A percentile compares a stretch with the other conserved stretches of the same genome.
These are phyloP conservation scores for Paratrypauchen microcephalus DNA, from an alignment of 2,797 vertebrate species.

Conservation along the genomic window DNA sequence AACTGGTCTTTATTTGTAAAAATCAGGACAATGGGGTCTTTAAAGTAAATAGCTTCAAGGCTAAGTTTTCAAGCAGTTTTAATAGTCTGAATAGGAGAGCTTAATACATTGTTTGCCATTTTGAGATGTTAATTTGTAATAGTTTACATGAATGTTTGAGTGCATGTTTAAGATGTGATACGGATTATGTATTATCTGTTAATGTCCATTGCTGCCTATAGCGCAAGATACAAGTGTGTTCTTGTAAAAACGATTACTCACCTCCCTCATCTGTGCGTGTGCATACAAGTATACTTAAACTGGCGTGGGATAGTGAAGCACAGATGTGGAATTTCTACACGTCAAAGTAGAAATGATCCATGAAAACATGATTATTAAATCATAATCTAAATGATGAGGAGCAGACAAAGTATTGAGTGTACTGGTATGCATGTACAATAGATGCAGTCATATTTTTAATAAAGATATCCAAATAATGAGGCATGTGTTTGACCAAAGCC, in stretches of 20 bases:
- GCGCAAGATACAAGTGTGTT: constrained; percentile 28
- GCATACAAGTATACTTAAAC: constrained; percentile 27
- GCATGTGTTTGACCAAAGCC: background rate
- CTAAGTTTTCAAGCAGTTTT: too few species aligned
- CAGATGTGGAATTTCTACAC: background rate
- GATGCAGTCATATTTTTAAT: background rate
- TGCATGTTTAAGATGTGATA: background rate
- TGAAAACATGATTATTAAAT: background rate
- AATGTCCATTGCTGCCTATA: background rate
- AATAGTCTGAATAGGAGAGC: too few species aligned
- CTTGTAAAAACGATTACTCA: constrained; percentile 21
- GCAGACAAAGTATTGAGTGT: background rate
- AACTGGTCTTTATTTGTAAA: too few species aligned
- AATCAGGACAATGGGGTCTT: too few species aligned
- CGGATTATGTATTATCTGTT: background rate
- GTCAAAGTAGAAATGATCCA: background rate
- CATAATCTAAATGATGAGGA: background rate
- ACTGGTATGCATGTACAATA: background rate
- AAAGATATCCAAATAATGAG: background rate
- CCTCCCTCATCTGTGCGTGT: constrained; percentile 30
- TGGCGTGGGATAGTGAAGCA: constrained; percentile 8
- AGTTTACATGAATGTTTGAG: background rate
- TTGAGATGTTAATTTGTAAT: background rate
- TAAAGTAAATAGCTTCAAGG: background rate
- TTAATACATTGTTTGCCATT: background rate